A percentile compares a stretch with the other conserved stretches of the same genome.
Evolutionary conservation across 2,888 invertebrate species (phyloP).

Genomic region (Mantis religiosa): DNA sequence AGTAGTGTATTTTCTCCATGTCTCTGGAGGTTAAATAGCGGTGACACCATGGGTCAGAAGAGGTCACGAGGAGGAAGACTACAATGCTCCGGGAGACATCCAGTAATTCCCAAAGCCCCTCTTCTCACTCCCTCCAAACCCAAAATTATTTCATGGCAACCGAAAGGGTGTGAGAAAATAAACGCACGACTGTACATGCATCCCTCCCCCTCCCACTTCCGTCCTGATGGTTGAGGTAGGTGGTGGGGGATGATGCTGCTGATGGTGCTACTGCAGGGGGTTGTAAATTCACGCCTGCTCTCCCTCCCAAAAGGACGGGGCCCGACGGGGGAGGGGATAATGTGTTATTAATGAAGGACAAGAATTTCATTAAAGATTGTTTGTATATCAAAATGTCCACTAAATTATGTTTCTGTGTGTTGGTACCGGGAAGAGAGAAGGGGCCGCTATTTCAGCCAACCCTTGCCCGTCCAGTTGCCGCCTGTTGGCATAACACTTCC

Average conservation of each 20-base stretch:
- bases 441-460: background rate
- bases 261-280: constrained; percentile 26
- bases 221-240: background rate
- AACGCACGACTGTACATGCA: constrained; percentile 14
- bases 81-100: constrained; percentile 10
- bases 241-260: constrained; percentile 17
- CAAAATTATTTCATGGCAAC: constrained; percentile 25
- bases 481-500: background rate
- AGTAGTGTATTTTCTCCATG: background rate
- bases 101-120: constrained; percentile 29
- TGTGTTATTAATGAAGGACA: constrained; percentile 64
- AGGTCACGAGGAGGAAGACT: constrained; percentile 8
- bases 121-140: constrained; percentile 25
- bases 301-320: background rate
- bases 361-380: constrained; percentile 64
- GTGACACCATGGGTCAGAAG: constrained; percentile 18
- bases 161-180: constrained; percentile 18
- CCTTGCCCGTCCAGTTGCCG: constrained; percentile 21
- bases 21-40: constrained; percentile 12
- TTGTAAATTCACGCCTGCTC: constrained; percentile 28
- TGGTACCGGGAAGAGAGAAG: background rate
- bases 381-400: constrained; percentile 59
- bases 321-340: constrained; percentile 41
- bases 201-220: constrained; percentile 4
- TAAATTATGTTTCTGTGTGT: constrained; percentile 48